These are phyloP conservation scores for Danaus melanippus DNA, from an alignment of 1,140 invertebrate genomes.

Conservation along the genomic window DNA sequence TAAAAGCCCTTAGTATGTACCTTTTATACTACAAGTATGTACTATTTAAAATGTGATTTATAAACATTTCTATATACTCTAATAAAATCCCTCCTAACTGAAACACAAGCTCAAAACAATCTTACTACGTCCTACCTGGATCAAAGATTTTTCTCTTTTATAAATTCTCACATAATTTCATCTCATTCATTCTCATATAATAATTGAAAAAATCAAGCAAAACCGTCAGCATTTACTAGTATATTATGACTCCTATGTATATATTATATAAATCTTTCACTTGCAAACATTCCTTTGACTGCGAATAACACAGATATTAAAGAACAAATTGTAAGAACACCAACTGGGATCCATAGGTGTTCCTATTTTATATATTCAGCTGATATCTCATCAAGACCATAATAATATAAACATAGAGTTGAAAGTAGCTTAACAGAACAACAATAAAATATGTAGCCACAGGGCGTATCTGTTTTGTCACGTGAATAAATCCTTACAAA, in stretches of 20 bases:
- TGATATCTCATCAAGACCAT: slow-evolving; percentile 21
- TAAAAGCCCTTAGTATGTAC: too few species aligned
- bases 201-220: too few species aligned
- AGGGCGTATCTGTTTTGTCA: slow-evolving; percentile 68
- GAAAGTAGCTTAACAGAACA: slow-evolving; percentile 7
- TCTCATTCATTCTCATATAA: too few species aligned
- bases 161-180: too few species aligned
- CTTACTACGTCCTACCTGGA: too few species aligned
- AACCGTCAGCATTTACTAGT: too few species aligned
- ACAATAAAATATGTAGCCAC: slow-evolving; percentile 50
- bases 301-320: slow-evolving; percentile 45
- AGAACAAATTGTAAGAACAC: slow-evolving; percentile 47
- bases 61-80: too few species aligned
- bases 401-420: slow-evolving; percentile 15
- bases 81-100: too few species aligned
- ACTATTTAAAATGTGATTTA: too few species aligned
- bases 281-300: slow-evolving; percentile 21
- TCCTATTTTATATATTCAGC: slow-evolving; percentile 34
- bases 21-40: too few species aligned
- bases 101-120: too few species aligned
- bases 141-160: too few species aligned
- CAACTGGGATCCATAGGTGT: slow-evolving; percentile 58
- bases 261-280: slow-evolving; percentile 3
- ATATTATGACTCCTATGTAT: background rate
- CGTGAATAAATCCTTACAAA: slow-evolving; percentile 65